These are phyloP conservation scores for Acronicta aceris DNA, from an alignment of 2,888 invertebrate genomes.

Conservation along the genomic window DNA sequence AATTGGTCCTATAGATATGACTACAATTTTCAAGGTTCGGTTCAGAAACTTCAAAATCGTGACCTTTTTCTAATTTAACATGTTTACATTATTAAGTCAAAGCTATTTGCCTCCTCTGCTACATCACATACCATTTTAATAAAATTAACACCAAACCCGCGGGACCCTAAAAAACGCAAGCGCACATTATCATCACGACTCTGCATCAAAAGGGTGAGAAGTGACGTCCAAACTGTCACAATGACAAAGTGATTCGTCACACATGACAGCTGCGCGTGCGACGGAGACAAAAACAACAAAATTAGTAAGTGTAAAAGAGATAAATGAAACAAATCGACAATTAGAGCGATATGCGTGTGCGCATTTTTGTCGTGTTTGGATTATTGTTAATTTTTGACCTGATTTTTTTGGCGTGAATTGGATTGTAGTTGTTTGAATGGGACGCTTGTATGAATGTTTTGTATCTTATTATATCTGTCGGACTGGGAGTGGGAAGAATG, in stretches of 20 bases:
- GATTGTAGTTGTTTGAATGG: slow-evolving; percentile 41
- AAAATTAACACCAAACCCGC: slow-evolving; percentile 50
- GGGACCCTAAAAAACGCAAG: slow-evolving; percentile 55
- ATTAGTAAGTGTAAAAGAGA: slow-evolving; percentile 38
- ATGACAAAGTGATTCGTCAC: slow-evolving; percentile 88
- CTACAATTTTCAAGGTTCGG: too few species aligned
- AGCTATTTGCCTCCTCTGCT: slow-evolving; percentile 14
- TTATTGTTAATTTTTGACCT: slow-evolving; percentile 62
- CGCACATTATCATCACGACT: slow-evolving; percentile 57
- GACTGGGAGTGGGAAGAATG: slow-evolving; percentile 20
- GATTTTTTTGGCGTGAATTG: slow-evolving; percentile 54
- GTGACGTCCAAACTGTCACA: slow-evolving; percentile 84
- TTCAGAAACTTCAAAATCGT: too few species aligned
- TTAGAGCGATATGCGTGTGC: slow-evolving; percentile 60
- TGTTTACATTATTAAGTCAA: neutral
- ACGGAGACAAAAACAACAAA: slow-evolving; percentile 55
- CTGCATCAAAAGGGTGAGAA: slow-evolving; percentile 81
- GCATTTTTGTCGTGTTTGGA: slow-evolving; percentile 60
- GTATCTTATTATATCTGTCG: slow-evolving; percentile 30
- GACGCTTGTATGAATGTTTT: slow-evolving; percentile 44
- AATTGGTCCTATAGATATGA: too few species aligned
- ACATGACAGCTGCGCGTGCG: slow-evolving; percentile 81
- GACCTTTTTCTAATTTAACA: too few species aligned
- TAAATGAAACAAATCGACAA: slow-evolving; percentile 67
- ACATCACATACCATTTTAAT: slow-evolving; percentile 29